These are phyloP conservation scores for Arenaria interpres DNA, from an alignment of 2,113 vertebrate genomes.

Conservation along the genomic window DNA sequence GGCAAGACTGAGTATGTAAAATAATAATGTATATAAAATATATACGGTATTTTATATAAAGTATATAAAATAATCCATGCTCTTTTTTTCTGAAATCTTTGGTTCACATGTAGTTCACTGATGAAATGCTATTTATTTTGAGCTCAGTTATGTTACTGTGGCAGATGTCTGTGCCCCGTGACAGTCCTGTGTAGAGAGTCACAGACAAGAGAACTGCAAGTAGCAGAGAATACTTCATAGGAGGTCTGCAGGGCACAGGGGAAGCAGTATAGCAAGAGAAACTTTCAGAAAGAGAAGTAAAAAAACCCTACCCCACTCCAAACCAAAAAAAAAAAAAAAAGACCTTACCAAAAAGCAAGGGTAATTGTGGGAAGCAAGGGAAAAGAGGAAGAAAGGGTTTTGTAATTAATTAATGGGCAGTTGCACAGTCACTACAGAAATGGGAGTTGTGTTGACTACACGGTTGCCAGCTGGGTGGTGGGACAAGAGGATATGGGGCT, in stretches of 20 bases:
- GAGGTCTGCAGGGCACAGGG: not conserved
- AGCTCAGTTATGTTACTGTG: not conserved
- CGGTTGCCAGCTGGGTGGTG: not conserved
- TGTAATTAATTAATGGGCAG: not conserved
- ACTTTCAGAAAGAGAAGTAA: not conserved
- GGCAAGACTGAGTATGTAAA: not conserved
- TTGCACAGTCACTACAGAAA: not conserved
- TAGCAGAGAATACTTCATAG: not conserved
- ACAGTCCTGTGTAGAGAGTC: not conserved
- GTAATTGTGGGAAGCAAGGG: not conserved
- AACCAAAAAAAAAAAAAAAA: too few relatives aligned
- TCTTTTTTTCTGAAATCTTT: not conserved
- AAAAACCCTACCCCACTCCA: accelerated
- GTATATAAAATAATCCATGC: not conserved
- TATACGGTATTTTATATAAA: too few relatives aligned
- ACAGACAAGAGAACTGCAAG: not conserved
- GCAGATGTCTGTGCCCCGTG: not conserved
- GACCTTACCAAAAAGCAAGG: not conserved
- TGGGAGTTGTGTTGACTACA: not conserved
- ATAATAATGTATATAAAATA: not conserved
- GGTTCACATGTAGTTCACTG: not conserved
- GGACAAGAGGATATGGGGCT: not conserved
- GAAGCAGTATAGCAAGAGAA: not conserved
- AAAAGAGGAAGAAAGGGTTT: not conserved
- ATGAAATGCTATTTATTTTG: not conserved